phyloP scores from a whole-genome alignment of 2,888 invertebrate genomes.

The Panzeria rudis region DNA sequence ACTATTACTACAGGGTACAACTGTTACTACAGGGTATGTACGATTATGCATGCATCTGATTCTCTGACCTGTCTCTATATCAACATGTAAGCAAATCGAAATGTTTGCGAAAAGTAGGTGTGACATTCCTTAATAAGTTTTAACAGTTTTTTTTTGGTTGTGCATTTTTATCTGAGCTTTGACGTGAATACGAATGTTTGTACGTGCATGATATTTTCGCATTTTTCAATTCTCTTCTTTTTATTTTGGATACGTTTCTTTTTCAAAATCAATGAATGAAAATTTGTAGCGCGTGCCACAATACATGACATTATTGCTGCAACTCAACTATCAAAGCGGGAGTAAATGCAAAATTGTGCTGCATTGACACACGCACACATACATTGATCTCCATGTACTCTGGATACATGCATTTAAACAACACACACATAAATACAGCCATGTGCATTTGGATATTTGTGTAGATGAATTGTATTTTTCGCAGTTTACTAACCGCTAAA shows the following conservation, averaged over 20 bases:
- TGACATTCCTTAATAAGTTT: constrained; percentile 39
- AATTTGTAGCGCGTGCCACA: constrained; percentile 71
- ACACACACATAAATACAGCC: constrained; percentile 2
- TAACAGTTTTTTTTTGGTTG: constrained; percentile 8
- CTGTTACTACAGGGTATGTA: no score
- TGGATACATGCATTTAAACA: not conserved
- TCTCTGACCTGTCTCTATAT: not conserved
- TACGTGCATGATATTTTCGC: constrained; percentile 33
- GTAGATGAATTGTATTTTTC: constrained; percentile 64
- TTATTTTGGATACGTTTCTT: not conserved
- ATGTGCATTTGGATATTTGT: not conserved
- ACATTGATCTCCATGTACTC: constrained; percentile 1
- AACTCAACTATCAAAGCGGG: constrained; percentile 27
- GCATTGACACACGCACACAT: constrained; percentile 3
- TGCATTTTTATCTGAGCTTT: constrained; percentile 20
- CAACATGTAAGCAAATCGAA: not conserved
- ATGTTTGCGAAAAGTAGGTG: constrained; percentile 26
- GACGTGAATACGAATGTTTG: not conserved
- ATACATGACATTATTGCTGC: constrained; percentile 66
- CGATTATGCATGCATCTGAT: not conserved
- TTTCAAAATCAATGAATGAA: constrained; percentile 63
- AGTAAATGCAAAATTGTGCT: constrained; percentile 37
- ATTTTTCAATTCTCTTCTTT: constrained; percentile 31
- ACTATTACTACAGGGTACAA: no score
- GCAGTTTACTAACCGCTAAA: constrained; percentile 71